These are phyloP conservation scores for Temnothorax unifasciatus DNA, from an alignment of 2,888 invertebrate genomes.

Conservation along the genomic window DNA sequence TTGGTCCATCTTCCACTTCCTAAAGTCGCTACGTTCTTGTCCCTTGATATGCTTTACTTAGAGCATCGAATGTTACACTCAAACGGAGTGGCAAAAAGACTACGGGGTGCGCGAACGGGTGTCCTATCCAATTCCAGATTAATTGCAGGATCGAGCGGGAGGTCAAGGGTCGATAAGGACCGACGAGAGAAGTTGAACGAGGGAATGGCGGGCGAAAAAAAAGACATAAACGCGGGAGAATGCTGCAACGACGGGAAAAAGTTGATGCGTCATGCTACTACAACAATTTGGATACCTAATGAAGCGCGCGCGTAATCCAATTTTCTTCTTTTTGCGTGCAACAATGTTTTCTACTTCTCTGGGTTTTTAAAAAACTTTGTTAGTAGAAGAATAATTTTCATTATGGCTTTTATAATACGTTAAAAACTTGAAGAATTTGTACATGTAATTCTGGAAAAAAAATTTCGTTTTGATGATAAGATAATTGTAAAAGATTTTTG, in stretches of 20 bases:
- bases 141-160: conserved; percentile 78
- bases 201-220: conserved; percentile 34
- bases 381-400: not conserved
- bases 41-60: conserved; percentile 46
- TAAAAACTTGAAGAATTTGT: not conserved
- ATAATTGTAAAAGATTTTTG: not conserved
- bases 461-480: not conserved
- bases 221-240: conserved; percentile 17
- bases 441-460: not conserved
- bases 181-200: conserved; percentile 23
- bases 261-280: conserved; percentile 40
- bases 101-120: conserved; percentile 45
- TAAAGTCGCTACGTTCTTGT: conserved; percentile 7
- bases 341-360: not conserved
- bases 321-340: conserved; percentile 10
- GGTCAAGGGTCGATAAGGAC: conserved; percentile 71
- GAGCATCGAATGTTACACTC: conserved; percentile 55
- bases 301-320: conserved; percentile 22
- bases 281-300: conserved; percentile 46
- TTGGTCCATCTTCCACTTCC: conserved; percentile 38
- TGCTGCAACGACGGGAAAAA: conserved; percentile 30
- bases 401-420: not conserved
- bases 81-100: conserved; percentile 47
- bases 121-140: conserved; percentile 83
- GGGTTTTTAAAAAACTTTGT: not conserved